phyloP scores from a whole-genome alignment of 1,140 invertebrate genomes.

The Danaus melanippus region DNA sequence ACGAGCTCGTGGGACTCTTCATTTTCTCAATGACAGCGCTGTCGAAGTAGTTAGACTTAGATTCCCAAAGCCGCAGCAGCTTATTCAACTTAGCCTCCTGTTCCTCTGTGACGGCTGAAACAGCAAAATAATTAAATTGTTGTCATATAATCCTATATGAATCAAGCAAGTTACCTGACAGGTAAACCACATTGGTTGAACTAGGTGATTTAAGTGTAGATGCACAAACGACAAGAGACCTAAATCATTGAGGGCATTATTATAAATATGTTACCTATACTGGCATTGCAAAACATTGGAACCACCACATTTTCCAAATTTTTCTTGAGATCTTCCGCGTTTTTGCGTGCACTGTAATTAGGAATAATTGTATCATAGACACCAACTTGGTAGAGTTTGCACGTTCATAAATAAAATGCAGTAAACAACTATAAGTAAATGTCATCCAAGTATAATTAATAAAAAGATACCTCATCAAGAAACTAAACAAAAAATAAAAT shows the following conservation, averaged over 20 bases:
- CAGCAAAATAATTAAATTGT: constrained; percentile 53
- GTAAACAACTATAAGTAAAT: background rate
- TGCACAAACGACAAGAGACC: constrained; percentile 63
- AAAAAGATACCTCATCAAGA: constrained; percentile 3
- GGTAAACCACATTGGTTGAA: constrained; percentile 58
- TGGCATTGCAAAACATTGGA: constrained; percentile 96
- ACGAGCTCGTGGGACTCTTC: constrained; percentile 83
- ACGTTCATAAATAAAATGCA: constrained; percentile 17
- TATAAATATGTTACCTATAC: constrained; percentile 76
- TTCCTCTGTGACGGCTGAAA: constrained; percentile 85
- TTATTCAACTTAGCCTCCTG: constrained; percentile 93
- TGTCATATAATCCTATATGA: constrained; percentile 42
- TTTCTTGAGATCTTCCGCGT: constrained; percentile 91
- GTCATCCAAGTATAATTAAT: background rate
- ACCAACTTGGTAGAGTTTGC: constrained; percentile 48
- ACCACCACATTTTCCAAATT: constrained; percentile 94
- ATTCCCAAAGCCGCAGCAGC: constrained; percentile 94
- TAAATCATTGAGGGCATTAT: constrained; percentile 66
- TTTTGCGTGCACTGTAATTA: constrained; percentile 90
- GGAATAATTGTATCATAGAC: constrained; percentile 71
- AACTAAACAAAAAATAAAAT: background rate
- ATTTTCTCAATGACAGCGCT: constrained; percentile 87
- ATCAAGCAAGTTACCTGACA: constrained; percentile 65
- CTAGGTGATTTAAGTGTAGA: constrained; percentile 52
- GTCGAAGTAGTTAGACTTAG: constrained; percentile 95